These are phyloP conservation scores for Julus scandinavius DNA, from an alignment of 2,888 invertebrate genomes.

Conservation along the genomic window DNA sequence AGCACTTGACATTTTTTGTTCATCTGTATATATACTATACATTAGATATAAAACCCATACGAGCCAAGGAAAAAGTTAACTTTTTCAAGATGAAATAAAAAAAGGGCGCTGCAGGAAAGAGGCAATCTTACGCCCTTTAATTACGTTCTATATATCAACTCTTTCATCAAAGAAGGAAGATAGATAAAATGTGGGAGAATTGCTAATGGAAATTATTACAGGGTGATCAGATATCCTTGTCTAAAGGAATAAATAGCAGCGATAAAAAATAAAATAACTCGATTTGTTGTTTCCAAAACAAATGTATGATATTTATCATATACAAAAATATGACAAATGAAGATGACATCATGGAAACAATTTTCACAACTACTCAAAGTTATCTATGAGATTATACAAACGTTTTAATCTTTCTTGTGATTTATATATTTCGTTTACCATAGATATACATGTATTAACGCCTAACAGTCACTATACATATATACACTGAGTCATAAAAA, in stretches of 20 bases:
- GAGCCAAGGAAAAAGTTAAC: not conserved
- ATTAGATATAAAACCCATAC: not conserved
- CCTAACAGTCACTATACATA: too few species aligned
- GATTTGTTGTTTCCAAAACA: too few species aligned
- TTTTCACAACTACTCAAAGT: too few species aligned
- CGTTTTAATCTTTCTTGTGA: too few species aligned
- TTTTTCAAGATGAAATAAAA: not conserved
- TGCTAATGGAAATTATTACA: not conserved
- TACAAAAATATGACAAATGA: too few species aligned
- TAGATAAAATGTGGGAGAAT: not conserved
- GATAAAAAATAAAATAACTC: too few species aligned
- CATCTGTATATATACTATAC: conserved; percentile 4
- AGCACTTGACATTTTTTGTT: conserved; percentile 33
- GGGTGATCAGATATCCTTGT: not conserved
- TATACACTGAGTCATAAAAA: too few species aligned
- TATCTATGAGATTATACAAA: too few species aligned
- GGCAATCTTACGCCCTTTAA: conserved; percentile 24
- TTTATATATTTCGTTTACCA: too few species aligned
- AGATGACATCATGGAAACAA: too few species aligned
- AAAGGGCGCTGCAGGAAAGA: not conserved
- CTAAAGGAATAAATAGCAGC: not conserved
- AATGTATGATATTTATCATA: too few species aligned
- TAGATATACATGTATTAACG: too few species aligned
- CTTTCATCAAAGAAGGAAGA: conserved; percentile 8
- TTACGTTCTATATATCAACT: not conserved